phyloP scores from a whole-genome alignment of 2,888 invertebrate genomes.

The Andrena bucephala region DNA sequence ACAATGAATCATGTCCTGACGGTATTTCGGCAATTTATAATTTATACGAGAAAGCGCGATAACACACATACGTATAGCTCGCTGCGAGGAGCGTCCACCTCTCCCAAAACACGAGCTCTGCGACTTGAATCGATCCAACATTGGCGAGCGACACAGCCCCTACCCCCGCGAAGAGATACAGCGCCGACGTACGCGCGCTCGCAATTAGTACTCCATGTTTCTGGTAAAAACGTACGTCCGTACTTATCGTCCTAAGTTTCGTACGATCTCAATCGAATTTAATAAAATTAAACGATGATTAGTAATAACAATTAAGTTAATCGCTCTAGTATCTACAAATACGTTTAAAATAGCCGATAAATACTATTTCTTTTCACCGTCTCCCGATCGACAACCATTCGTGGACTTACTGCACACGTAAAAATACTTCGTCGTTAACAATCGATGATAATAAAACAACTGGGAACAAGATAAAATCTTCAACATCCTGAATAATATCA shows the following conservation, averaged over 20 bases:
- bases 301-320: constrained; percentile 41
- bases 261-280: constrained; percentile 25
- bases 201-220: constrained; percentile 53
- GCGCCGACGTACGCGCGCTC: not conserved
- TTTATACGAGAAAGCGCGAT: constrained; percentile 79
- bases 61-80: constrained; percentile 70
- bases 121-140: constrained; percentile 68
- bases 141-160: constrained; percentile 58
- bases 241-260: constrained; percentile 30
- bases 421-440: constrained; percentile 32
- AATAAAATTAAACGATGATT: constrained; percentile 44
- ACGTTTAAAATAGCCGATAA: constrained; percentile 38
- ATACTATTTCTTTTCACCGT: constrained; percentile 18
- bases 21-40: constrained; percentile 76
- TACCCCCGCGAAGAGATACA: constrained; percentile 12
- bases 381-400: constrained; percentile 14
- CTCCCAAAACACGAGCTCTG: constrained; percentile 59
- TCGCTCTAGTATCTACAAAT: constrained; percentile 35
- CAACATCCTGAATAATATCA: constrained; percentile 21
- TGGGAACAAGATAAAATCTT: constrained; percentile 45
- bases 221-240: constrained; percentile 37
- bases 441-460: constrained; percentile 27
- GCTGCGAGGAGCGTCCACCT: constrained; percentile 66
- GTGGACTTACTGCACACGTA: not conserved
- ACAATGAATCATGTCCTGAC: constrained; percentile 14